phyloP scores from a whole-genome alignment of 2,113 vertebrate genomes.

The Clupea harengus region DNA sequence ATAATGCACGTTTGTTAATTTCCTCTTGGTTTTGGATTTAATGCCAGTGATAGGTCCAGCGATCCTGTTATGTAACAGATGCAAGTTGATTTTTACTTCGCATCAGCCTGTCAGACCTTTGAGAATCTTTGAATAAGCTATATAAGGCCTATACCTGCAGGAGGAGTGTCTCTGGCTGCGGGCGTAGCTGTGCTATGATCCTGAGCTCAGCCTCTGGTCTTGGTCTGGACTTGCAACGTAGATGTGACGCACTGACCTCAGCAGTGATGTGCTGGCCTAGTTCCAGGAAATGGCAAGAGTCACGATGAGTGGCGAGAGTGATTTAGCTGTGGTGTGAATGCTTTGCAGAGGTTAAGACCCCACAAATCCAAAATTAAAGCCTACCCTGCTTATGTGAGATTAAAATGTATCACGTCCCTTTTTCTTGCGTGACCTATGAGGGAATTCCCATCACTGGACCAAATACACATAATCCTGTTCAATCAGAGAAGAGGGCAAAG shows the following conservation, averaged over 20 bases:
- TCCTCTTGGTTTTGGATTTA: neutral
- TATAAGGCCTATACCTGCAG: neutral
- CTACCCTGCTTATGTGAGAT: constrained; percentile 19
- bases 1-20: neutral
- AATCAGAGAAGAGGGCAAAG: constrained; percentile 18
- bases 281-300: neutral
- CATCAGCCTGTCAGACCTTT: too few species aligned
- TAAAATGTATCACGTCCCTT: neutral
- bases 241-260: neutral
- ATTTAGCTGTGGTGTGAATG: constrained; percentile 29
- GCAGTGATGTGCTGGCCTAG: neutral
- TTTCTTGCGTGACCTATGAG: neutral
- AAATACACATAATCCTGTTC: neutral
- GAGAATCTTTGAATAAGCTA: too few species aligned
- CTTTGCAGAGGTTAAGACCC: constrained; percentile 30
- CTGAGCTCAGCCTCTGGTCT: neutral
- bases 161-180: too few species aligned
- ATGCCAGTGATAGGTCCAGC: neutral
- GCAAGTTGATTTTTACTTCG: neutral
- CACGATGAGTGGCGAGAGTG: neutral
- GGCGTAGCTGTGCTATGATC: neutral
- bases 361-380: constrained; percentile 20
- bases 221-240: neutral
- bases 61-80: too few species aligned
- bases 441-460: constrained; percentile 25